Evolutionary conservation across 2,797 vertebrate species (phyloP).

Genomic region (Falco biarmicus): DNA sequence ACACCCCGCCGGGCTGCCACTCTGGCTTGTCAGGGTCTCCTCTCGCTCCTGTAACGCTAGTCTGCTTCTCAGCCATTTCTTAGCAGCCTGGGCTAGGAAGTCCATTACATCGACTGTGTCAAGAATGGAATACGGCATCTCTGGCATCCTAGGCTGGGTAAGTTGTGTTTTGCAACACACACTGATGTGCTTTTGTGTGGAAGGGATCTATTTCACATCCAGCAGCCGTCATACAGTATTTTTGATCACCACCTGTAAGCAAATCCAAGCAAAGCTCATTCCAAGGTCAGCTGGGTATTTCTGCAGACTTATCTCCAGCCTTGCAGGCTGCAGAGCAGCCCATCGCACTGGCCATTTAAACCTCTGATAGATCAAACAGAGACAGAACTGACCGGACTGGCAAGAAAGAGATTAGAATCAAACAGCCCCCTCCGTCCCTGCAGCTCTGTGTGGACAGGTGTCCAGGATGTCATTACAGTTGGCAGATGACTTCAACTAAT

Average conservation of each 20-base stretch:
- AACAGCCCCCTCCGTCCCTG: neutral
- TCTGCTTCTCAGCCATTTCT: neutral
- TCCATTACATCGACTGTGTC: neutral
- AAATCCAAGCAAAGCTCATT: constrained; percentile 56
- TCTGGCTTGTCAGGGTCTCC: neutral
- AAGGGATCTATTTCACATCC: constrained; percentile 37
- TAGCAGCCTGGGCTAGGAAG: neutral
- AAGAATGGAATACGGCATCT: constrained; percentile 17
- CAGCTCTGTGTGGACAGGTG: constrained; percentile 40
- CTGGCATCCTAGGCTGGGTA: constrained; percentile 59
- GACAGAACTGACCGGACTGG: constrained; percentile 25
- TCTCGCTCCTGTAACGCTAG: neutral
- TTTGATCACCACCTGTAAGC: constrained; percentile 44
- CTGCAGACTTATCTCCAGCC: constrained; percentile 52
- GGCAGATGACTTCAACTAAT: neutral
- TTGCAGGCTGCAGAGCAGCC: neutral
- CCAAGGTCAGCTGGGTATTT: constrained; percentile 70
- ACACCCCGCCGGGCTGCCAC: neutral
- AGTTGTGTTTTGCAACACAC: constrained; percentile 41
- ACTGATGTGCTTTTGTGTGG: constrained; percentile 35
- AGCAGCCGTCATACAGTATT: constrained; percentile 9
- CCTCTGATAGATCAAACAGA: constrained; percentile 28
- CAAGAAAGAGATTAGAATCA: constrained; percentile 62
- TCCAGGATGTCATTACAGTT: constrained; percentile 39
- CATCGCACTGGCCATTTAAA: neutral